Evolutionary conservation across 1,140 invertebrate genomes (phyloP).

Genomic region (Periplaneta americana): DNA sequence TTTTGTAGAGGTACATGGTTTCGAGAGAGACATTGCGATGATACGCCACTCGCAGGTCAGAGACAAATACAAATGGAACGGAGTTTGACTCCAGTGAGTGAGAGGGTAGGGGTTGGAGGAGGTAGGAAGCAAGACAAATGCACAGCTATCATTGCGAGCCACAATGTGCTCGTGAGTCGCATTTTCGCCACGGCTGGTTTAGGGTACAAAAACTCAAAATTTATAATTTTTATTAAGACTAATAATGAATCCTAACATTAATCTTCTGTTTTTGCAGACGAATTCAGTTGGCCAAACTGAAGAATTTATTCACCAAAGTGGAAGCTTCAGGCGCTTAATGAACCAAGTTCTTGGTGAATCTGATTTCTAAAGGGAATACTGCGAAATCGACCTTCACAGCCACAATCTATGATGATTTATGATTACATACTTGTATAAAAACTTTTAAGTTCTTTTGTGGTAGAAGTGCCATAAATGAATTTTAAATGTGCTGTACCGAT

Average conservation of each 20-base stretch:
- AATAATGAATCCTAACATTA: not conserved
- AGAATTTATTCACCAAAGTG: slow-evolving; percentile 83
- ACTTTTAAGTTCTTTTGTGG: not conserved
- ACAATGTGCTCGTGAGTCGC: too few relatives aligned
- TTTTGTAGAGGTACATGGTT: too few relatives aligned
- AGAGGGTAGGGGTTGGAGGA: too few relatives aligned
- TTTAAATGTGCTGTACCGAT: not conserved
- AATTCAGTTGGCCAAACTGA: slow-evolving; percentile 43
- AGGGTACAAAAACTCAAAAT: too few relatives aligned
- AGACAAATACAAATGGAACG: too few relatives aligned
- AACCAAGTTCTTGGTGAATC: slow-evolving; percentile 76
- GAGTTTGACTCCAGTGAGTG: too few relatives aligned
- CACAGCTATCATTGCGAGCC: too few relatives aligned
- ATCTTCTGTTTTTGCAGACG: slow-evolving; percentile 23
- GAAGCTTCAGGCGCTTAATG: slow-evolving; percentile 88
- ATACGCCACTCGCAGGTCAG: too few relatives aligned
- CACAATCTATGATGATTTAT: not conserved
- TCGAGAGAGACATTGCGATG: too few relatives aligned
- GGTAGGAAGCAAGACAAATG: too few relatives aligned
- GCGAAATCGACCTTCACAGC: not conserved
- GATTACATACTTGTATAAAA: not conserved
- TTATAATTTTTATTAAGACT: not conserved
- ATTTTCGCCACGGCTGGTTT: too few relatives aligned
- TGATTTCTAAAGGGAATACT: slow-evolving; percentile 58
- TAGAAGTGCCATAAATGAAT: not conserved